Percentiles rank a stretch among this genome's conserved stretches.
Evolutionary conservation across 2,797 vertebrate genomes (phyloP).

Genomic region (Eurystomus glaucurus): DNA sequence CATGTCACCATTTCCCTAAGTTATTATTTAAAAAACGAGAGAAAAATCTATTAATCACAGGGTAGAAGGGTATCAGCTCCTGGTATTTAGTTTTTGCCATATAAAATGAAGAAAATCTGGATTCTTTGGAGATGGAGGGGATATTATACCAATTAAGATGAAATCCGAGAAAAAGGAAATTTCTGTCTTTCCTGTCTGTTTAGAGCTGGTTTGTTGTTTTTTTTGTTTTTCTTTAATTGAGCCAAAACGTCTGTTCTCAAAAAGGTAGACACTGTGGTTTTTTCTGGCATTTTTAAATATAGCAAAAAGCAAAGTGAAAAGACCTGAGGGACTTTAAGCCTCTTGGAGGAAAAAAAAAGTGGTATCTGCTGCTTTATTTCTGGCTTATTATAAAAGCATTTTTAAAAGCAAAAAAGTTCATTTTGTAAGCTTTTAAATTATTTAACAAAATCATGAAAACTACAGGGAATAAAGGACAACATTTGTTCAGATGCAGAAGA

Average conservation of each 20-base stretch:
- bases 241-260: neutral
- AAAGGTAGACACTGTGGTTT: neutral
- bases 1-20: neutral
- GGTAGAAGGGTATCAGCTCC: neutral
- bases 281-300: neutral
- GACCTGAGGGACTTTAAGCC: neutral
- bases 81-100: neutral
- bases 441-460: neutral
- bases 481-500: neutral
- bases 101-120: neutral
- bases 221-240: neutral
- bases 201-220: neutral
- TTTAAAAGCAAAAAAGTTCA: neutral
- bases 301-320: neutral
- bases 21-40: neutral
- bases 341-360: neutral
- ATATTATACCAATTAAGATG: neutral
- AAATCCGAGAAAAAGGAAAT: neutral
- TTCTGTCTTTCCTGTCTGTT: neutral
- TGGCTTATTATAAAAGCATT: neutral
- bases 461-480: neutral
- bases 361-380: neutral
- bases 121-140: neutral
- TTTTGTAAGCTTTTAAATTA: neutral
- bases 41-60: neutral